Evolutionary conservation across 2,888 invertebrate genomes (phyloP).

Genomic region (Sisyra terminalis): DNA sequence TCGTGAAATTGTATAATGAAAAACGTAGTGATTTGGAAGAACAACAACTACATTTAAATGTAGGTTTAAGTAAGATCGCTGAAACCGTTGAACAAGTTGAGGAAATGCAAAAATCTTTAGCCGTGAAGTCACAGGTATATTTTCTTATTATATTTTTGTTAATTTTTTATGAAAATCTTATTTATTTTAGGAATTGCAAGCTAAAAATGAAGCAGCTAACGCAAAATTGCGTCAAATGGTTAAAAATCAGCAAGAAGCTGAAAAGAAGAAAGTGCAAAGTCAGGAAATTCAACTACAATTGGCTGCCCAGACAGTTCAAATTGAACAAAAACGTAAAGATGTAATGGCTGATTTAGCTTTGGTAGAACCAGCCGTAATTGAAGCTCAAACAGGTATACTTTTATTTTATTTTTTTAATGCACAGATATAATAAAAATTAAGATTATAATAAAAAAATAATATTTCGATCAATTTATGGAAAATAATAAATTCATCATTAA

Average conservation of each 20-base stretch:
- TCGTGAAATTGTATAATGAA: constrained; percentile 93
- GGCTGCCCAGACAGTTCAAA: constrained; percentile 82
- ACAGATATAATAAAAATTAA: background rate
- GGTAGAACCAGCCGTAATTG: constrained; percentile 98
- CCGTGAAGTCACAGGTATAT: constrained; percentile 75
- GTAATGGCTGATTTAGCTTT: constrained; percentile 94
- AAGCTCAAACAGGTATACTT: constrained; percentile 82
- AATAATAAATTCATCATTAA: background rate
- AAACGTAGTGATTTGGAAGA: constrained; percentile 97
- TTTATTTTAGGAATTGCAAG: constrained; percentile 56
- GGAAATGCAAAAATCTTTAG: constrained; percentile 97
- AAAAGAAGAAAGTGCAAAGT: constrained; percentile 95
- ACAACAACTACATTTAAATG: constrained; percentile 95
- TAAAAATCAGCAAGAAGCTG: constrained; percentile 97
- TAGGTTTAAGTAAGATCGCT: constrained; percentile 95
- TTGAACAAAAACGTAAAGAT: constrained; percentile 81
- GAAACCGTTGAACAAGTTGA: constrained; percentile 99
- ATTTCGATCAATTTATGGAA: background rate
- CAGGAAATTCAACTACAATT: constrained; percentile 79
- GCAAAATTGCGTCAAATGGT: constrained; percentile 99
- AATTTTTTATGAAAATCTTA: background rate
- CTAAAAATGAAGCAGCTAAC: constrained; percentile 97
- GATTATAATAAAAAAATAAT: background rate
- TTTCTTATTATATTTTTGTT: background rate
- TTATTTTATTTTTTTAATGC: too few relatives aligned